phyloP scores from a whole-genome alignment of 2,113 vertebrate genomes.

The Condylura cristata region DNA sequence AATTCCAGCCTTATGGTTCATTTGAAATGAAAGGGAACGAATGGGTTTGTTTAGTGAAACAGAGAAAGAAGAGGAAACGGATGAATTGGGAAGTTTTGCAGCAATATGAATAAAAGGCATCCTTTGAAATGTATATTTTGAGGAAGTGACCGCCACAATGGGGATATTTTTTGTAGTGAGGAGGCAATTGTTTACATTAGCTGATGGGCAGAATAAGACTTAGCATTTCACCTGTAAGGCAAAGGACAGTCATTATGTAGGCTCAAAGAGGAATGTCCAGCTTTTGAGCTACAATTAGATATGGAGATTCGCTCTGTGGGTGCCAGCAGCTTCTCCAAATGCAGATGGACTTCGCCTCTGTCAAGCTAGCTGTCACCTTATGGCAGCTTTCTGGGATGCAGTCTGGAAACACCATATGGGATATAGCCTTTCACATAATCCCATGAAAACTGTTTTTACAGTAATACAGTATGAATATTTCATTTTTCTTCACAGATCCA shows the following conservation, averaged over 20 bases:
- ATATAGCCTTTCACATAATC: slow-evolving; percentile 75
- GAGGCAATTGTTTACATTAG: background rate
- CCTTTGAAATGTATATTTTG: background rate
- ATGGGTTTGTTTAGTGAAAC: background rate
- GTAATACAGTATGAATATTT: slow-evolving; percentile 70
- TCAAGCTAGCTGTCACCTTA: slow-evolving; percentile 68
- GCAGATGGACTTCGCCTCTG: slow-evolving; percentile 63
- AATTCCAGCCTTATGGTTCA: background rate
- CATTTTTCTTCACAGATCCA: slow-evolving; percentile 65
- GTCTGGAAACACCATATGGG: slow-evolving; percentile 76
- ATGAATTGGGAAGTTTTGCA: background rate
- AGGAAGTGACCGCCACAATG: background rate
- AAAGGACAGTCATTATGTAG: background rate
- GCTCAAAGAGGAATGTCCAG: background rate
- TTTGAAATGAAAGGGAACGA: background rate
- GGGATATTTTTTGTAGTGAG: background rate
- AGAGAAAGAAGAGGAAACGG: background rate
- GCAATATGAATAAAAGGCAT: background rate
- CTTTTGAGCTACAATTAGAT: background rate
- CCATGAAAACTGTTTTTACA: slow-evolving; percentile 67
- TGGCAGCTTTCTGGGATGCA: slow-evolving; percentile 69
- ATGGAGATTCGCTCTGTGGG: background rate
- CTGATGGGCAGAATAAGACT: background rate
- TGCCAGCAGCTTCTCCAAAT: background rate
- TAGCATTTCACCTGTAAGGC: background rate